Base-by-base conservation (phyloP, 2,888 invertebrate genomes). In the Venustoraphidia nigricollis region DNA sequence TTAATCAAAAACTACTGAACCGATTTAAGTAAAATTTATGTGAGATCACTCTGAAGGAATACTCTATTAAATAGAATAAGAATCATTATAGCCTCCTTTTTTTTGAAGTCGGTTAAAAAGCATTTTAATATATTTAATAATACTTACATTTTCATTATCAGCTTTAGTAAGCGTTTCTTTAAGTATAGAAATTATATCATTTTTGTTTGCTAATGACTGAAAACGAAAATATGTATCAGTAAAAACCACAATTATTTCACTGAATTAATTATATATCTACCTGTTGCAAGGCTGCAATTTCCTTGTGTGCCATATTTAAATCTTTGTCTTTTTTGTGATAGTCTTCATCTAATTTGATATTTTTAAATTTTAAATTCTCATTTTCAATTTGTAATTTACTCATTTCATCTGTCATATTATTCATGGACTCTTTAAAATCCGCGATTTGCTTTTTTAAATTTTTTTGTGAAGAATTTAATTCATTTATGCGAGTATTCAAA, bases 321-420 rank as follows among this genome's bases (percentile, higher is more conserved):
- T 46, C 46, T 6, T 10, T n/a, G 8, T 46, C 46, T 41, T 46
- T 46, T 34, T 41, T 40, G 4, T 36, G 46, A 34, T 17, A 39
- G 10, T 46, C 46, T 34, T 40, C 41, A 27, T 46, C 46, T 11
- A 46, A 14, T 46, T 41, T 13, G 34, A 8, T 40, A 40, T 41
- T 46, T 41, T 17, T 34, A 9, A 10, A 10, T 36, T 46, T 41
- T 10, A 27, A 11, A 34, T 34, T n/a, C n/a, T 46, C 41, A 14
- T 41, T 9, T 40, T 46, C 46, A 40, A 2, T 34, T 46, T 41
- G 41, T 10, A 46, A 35, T n/a, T 34, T 40, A 10, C 6, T 34
- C 8, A 46, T 34, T 41, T 46, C 46, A 34, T 40, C 34, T 35
- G 35, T 34, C 46, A 46, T 46, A 34, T 46, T 46, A 36, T 46